phyloP scores from a whole-genome alignment of 2,113 vertebrate species.

The Abramis brama region DNA sequence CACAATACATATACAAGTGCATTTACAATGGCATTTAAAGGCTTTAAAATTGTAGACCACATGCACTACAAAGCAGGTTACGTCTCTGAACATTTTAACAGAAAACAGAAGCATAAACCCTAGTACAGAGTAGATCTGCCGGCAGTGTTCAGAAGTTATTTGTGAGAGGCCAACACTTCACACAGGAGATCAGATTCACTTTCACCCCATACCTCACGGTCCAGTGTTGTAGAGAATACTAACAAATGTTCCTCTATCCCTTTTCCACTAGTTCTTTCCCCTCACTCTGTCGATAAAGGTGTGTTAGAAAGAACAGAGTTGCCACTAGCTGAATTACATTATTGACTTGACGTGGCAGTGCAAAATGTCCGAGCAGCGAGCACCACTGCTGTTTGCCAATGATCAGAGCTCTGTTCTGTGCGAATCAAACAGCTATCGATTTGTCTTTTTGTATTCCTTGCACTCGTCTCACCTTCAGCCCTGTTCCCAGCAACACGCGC shows the following conservation, averaged over 20 bases:
- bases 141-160: not conserved
- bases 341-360: conserved; percentile 53
- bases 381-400: conserved; percentile 38
- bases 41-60: not conserved
- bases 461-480: conserved; percentile 21
- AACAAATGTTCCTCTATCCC: conserved; percentile 7
- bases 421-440: conserved; percentile 56
- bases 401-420: conserved; percentile 48
- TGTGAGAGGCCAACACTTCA: not conserved
- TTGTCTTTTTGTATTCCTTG: conserved; percentile 34
- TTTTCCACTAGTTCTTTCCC: conserved; percentile 21
- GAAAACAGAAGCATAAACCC: not conserved
- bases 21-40: not conserved
- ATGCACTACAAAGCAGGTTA: not conserved
- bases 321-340: conserved; percentile 58
- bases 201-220: not conserved
- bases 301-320: conserved; percentile 41
- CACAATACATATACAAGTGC: not conserved
- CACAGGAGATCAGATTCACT: conserved; percentile 25
- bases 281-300: conserved; percentile 35
- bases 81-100: not conserved
- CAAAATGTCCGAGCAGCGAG: conserved; percentile 55
- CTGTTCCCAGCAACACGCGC: not conserved
- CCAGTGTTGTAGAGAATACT: not conserved
- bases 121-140: not conserved